Conservation (phyloP, 2,888 invertebrate species). For the Sphinx pinastri region DNA sequence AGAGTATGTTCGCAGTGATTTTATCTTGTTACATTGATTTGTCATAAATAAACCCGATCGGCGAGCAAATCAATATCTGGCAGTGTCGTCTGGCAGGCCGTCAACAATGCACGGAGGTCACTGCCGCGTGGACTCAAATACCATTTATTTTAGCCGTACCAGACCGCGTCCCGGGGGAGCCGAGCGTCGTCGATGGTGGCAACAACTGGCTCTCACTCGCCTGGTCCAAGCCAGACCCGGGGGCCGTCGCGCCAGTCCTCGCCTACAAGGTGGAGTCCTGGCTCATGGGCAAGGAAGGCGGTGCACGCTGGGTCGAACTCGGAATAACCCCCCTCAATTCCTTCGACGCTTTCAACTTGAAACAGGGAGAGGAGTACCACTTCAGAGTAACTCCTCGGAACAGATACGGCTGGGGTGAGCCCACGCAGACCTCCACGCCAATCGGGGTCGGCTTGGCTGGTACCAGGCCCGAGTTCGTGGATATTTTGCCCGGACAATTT, state of each 20-base stretch:
- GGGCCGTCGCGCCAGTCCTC: slow-evolving; percentile 88
- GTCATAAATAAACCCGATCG: slow-evolving; percentile 26
- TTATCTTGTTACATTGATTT: not conserved
- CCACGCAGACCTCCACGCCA: slow-evolving; percentile 87
- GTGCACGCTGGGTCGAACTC: slow-evolving; percentile 92
- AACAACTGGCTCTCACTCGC: slow-evolving; percentile 92
- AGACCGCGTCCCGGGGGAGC: slow-evolving; percentile 89
- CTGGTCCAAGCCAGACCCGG: slow-evolving; percentile 91
- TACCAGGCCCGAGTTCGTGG: slow-evolving; percentile 90
- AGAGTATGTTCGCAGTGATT: not conserved
- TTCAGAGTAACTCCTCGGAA: slow-evolving; percentile 95
- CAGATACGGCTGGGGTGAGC: slow-evolving; percentile 95
- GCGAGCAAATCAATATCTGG: slow-evolving; percentile 48
- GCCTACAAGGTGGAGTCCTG: slow-evolving; percentile 93
- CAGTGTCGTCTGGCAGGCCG: slow-evolving; percentile 63
- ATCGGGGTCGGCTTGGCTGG: slow-evolving; percentile 87
- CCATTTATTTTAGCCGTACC: slow-evolving; percentile 88
- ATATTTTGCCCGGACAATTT: slow-evolving; percentile 89
- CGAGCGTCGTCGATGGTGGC: slow-evolving; percentile 91
- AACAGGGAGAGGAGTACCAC: slow-evolving; percentile 91
- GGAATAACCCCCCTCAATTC: slow-evolving; percentile 91
- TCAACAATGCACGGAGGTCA: slow-evolving; percentile 70
- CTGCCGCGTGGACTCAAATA: slow-evolving; percentile 56
- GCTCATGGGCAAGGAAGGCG: slow-evolving; percentile 90
- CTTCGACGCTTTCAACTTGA: slow-evolving; percentile 93